Conservation (phyloP, 2,888 invertebrate species). For the Xestia rhomboidea region DNA sequence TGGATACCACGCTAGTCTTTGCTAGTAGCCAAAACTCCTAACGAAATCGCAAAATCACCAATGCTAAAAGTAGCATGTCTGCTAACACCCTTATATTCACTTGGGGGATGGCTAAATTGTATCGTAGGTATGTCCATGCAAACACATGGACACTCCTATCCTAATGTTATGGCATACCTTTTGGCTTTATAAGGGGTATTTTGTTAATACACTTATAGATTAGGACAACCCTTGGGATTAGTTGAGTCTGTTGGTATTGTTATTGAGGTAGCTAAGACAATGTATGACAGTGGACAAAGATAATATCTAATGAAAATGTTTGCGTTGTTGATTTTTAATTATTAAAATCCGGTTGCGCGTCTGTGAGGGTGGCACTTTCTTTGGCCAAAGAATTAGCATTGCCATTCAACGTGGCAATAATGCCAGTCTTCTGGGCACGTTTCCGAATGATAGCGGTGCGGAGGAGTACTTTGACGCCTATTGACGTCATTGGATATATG, state of each 20-base stretch:
- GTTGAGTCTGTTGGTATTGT: conserved; percentile 1
- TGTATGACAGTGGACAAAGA: not conserved
- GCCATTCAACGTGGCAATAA: no score
- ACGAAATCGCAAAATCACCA: no score
- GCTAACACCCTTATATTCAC: not conserved
- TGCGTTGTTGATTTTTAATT: conserved; percentile 2
- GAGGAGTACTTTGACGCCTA: no score
- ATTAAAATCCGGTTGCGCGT: no score
- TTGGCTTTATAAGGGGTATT: conserved; percentile 31
- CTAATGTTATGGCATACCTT: conserved; percentile 52
- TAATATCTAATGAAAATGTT: not conserved
- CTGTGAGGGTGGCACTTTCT: no score
- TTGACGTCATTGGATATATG: no score
- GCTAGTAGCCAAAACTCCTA: no score
- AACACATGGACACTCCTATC: conserved; percentile 36
- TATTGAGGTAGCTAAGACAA: conserved; percentile 9
- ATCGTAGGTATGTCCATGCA: conserved; percentile 44
- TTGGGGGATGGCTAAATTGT: conserved; percentile 48
- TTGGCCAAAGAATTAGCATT: no score
- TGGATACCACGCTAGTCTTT: no score
- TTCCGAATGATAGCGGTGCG: no score
- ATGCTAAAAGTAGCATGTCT: not conserved
- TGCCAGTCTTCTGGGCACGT: no score
- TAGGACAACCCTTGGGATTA: conserved; percentile 40
- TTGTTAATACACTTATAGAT: conserved; percentile 54